These are phyloP conservation scores for Drosophila buzzatii DNA, from an alignment of 2,888 invertebrate genomes.

Conservation along the genomic window DNA sequence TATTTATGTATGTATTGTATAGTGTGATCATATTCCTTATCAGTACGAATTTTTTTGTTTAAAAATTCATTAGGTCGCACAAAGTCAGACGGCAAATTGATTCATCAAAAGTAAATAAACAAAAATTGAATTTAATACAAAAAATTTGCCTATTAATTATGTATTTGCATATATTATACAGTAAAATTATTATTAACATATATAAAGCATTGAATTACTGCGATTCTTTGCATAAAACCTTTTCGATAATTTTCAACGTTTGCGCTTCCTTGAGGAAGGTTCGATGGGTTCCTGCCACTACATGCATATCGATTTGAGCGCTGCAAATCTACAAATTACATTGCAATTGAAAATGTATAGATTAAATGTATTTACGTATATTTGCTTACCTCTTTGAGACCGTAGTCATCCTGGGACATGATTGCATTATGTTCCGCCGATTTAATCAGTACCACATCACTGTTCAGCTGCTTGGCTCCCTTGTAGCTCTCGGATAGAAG, in stretches of 20 bases:
- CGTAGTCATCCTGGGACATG: constrained; percentile 93
- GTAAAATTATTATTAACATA: constrained; percentile 22
- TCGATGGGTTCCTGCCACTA: constrained; percentile 94
- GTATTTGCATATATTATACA: constrained; percentile 26
- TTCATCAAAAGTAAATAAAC: constrained; percentile 11
- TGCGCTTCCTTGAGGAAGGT: constrained; percentile 92
- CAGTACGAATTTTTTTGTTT: constrained; percentile 4
- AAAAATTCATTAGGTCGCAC: constrained; percentile 4
- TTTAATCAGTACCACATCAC: constrained; percentile 92
- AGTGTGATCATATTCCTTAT: constrained; percentile 9
- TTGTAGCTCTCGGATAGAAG: constrained; percentile 92
- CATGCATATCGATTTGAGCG: constrained; percentile 88
- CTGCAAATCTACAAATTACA: constrained; percentile 88
- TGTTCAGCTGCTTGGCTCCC: constrained; percentile 88
- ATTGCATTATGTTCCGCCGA: constrained; percentile 94
- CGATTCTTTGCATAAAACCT: constrained; percentile 66
- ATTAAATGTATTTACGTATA: background rate
- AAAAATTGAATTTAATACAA: constrained; percentile 19
- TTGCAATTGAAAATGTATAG: background rate
- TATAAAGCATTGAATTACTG: constrained; percentile 23
- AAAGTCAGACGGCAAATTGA: constrained; percentile 7
- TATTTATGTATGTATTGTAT: background rate
- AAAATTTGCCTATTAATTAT: constrained; percentile 30
- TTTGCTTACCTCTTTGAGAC: constrained; percentile 90
- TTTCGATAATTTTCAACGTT: constrained; percentile 90